Evolutionary conservation across 1,140 invertebrate genomes (phyloP).

Genomic region (Pteromalus puparum): DNA sequence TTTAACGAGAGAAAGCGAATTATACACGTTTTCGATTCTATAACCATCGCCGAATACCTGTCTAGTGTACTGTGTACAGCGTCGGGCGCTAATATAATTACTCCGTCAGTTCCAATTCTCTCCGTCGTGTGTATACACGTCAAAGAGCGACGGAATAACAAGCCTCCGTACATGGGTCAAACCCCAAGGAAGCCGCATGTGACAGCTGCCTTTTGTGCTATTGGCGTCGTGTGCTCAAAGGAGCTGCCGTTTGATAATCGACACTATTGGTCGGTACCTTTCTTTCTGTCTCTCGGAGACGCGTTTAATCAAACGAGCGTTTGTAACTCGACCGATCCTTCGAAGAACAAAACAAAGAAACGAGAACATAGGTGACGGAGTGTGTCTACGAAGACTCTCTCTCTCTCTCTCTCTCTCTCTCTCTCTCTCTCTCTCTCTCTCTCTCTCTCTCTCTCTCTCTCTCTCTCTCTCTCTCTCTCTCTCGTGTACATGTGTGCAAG

Average conservation of each 20-base stretch:
- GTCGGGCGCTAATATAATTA: slow-evolving; percentile 18
- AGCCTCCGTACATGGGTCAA: background rate
- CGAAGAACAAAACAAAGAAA: background rate
- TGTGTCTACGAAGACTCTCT: too few species aligned
- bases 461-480: background rate
- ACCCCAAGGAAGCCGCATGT: background rate
- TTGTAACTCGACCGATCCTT: background rate
- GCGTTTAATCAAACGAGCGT: too few species aligned
- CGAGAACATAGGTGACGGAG: too few species aligned
- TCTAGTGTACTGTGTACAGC: too few species aligned
- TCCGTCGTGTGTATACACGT: too few species aligned
- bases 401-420: too few species aligned
- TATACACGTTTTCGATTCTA: too few species aligned
- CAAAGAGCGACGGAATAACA: background rate
- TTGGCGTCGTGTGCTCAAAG: background rate
- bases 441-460: background rate
- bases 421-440: background rate
- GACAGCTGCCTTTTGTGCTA: background rate
- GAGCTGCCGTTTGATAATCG: slow-evolving; percentile 25
- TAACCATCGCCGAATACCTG: background rate
- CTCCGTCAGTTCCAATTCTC: background rate
- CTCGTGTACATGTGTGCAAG: background rate
- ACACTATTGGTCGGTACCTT: background rate
- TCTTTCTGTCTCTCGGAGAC: too few species aligned
- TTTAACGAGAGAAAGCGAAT: too few species aligned